Conservation (phyloP, 1,140 invertebrate species). For the Scylla paramamosain region DNA sequence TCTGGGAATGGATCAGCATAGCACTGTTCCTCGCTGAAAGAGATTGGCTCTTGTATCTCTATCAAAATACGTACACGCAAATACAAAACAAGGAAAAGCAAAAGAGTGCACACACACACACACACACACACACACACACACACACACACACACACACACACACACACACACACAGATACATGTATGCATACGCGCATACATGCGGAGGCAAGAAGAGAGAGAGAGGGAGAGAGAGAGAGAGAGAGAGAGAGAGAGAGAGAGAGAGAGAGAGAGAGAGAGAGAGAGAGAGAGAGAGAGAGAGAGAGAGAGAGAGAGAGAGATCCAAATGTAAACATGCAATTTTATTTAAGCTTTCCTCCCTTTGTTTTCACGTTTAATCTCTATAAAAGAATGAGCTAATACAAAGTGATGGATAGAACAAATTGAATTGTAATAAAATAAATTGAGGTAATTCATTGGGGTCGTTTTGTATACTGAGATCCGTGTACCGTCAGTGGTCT, state of each 20-base stretch:
- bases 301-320: constrained; percentile 9
- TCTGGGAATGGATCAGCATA: neutral
- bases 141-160: no score
- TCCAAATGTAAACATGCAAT: constrained; percentile 16
- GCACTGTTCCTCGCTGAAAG: no score
- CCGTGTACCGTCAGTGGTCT: constrained; percentile 1
- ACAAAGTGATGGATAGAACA: constrained; percentile 23
- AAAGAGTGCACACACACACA: no score
- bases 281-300: neutral
- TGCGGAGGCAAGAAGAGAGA: neutral
- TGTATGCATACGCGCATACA: neutral
- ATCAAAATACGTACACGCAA: no score
- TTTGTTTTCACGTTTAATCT: constrained; percentile 5
- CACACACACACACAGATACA: constrained; percentile 30
- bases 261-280: constrained; percentile 49
- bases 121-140: no score
- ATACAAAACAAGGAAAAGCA: no score
- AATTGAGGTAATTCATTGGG: constrained; percentile 23
- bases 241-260: constrained; percentile 37
- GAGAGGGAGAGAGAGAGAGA: neutral
- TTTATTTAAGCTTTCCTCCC: neutral
- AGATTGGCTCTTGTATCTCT: no score
- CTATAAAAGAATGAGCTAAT: constrained; percentile 24
- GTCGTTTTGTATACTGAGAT: constrained; percentile 8
- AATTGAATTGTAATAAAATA: constrained; percentile 25